Evolutionary conservation across 2,797 vertebrate species (phyloP), one percentile per base, ranked within the genome.

Genomic region (Darevskia nairensis): DNA sequence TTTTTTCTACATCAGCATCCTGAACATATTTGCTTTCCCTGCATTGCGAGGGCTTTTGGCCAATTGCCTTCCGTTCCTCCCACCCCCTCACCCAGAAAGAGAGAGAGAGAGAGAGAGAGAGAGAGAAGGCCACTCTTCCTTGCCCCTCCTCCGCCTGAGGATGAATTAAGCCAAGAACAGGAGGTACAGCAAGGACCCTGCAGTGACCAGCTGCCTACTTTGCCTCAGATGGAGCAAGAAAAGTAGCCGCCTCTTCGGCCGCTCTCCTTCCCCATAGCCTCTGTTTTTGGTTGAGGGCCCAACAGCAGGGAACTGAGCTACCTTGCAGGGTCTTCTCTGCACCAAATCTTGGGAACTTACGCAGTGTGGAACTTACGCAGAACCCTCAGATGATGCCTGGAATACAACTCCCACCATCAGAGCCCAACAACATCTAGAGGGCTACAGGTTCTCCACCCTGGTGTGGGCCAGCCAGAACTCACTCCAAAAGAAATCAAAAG

Each of bases 121-220:
- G 10, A 27, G 46, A 7, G 15, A 3, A 44, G 21, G 13, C 64
- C 23, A 55, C 13, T 44, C 15, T 78, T 71, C 17, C 50, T 64
- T 59, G 10, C 32, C 78, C 35, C 78, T n/a, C 41, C 44, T 80
- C 61, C 27, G 61, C 61, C 84, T 69, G 35, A 66, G 35, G 44
- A 59, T 39, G 41, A 80, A 35, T 90, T 87, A 85, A 55, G 71
- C 86, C 78, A 81, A 80, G 85, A 75, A 80, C 82, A 84, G 77
- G 85, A 84, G 85, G 85, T 15, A 41, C 0, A 80, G 82, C 82
- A 85, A 80, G 59, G 61, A 71, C 29, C 86, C 82, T 81, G 82
- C 44, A 61, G 82, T 66, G 82, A 75, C 44, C 82, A 85, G 69
- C 86, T 90, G 89, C 44, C 82, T 35, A 59, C 3, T 75, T 69